These are phyloP conservation scores for Globodera rostochiensis DNA, from an alignment of 1,140 invertebrate species.

Conservation along the genomic window DNA sequence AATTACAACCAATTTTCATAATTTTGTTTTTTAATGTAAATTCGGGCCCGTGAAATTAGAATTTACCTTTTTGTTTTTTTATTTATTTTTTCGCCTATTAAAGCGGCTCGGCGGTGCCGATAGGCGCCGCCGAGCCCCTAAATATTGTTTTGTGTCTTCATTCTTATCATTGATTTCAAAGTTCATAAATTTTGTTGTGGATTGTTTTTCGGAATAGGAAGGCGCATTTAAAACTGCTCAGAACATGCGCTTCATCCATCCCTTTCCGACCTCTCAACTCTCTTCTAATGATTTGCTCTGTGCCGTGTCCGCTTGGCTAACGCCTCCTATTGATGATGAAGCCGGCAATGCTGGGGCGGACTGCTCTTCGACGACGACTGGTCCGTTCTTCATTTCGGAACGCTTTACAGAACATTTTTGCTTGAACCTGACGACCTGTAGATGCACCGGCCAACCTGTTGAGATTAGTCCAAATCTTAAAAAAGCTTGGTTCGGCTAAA, in stretches of 20 bases:
- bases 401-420: too few species aligned
- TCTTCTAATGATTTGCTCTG: background rate
- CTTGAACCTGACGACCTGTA: too few species aligned
- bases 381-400: background rate
- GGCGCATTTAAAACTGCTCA: too few species aligned
- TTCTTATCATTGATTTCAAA: too few species aligned
- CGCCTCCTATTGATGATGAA: background rate
- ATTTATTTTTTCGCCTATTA: constrained; percentile 34
- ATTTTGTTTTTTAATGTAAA: background rate
- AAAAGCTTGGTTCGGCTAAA: too few species aligned
- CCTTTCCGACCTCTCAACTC: background rate
- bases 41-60: too few species aligned
- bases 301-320: background rate
- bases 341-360: background rate
- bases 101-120: constrained; percentile 52
- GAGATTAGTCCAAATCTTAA: too few species aligned
- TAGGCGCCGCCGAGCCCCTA: fast-evolving
- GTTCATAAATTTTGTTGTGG: too few species aligned
- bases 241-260: background rate
- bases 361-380: background rate
- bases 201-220: background rate
- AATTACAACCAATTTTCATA: background rate
- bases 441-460: too few species aligned
- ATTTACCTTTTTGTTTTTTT: constrained; percentile 9
- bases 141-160: too few species aligned